Percentiles rank a stretch among this genome's conserved stretches.
Conservation (phyloP, 2,113 vertebrate genomes). For the Misgurnus anguillicaudatus region DNA sequence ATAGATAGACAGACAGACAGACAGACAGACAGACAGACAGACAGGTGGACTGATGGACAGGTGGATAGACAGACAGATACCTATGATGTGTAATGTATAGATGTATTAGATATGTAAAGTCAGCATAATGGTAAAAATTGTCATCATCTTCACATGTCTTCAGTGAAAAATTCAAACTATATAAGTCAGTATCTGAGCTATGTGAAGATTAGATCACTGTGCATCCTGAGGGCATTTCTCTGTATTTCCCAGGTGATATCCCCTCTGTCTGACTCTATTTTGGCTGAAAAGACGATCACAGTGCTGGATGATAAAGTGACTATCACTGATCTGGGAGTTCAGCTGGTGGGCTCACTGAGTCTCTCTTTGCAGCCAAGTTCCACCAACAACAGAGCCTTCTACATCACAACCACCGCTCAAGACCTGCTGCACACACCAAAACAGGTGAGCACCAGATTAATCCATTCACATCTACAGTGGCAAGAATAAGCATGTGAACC, state of each 20-base stretch:
- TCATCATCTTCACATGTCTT: too few species aligned
- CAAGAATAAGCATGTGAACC: too few species aligned
- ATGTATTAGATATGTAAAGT: too few species aligned
- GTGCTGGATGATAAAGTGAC: slow-evolving; percentile 93
- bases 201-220: not conserved
- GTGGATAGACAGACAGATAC: too few species aligned
- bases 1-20: too few species aligned
- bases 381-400: slow-evolving; percentile 78
- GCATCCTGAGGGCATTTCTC: not conserved
- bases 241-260: slow-evolving; percentile 83
- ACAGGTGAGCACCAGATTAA: slow-evolving; percentile 76
- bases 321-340: slow-evolving; percentile 87
- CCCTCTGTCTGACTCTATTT: slow-evolving; percentile 91
- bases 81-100: too few species aligned
- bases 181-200: not conserved
- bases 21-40: too few species aligned
- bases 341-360: slow-evolving; percentile 85
- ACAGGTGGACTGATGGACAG: too few species aligned
- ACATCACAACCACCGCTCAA: slow-evolving; percentile 80
- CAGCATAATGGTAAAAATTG: too few species aligned
- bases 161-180: not conserved
- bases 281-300: slow-evolving; percentile 93
- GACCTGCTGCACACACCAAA: slow-evolving; percentile 83
- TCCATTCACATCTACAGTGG: not conserved
- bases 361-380: slow-evolving; percentile 81